These are phyloP conservation scores for Alca torda DNA, from an alignment of 2,797 vertebrate genomes.

Conservation along the genomic window DNA sequence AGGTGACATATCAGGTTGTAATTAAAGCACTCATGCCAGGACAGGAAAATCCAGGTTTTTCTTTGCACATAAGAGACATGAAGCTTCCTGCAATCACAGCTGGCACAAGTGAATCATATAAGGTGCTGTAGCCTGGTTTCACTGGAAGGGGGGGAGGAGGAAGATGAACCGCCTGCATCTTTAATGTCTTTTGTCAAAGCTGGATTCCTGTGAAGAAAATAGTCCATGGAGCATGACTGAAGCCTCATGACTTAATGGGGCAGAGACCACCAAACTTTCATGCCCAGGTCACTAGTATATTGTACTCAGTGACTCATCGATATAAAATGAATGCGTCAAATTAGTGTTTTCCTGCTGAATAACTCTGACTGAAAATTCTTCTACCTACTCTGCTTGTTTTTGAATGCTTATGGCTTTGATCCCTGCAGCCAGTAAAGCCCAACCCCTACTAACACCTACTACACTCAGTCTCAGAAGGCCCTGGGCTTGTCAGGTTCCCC, in stretches of 20 bases:
- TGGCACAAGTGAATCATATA: not conserved
- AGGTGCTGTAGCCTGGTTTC: not conserved
- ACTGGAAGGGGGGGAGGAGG: not conserved
- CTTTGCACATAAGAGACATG: not conserved
- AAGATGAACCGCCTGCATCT: not conserved
- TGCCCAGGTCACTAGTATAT: not conserved
- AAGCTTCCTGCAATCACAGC: not conserved
- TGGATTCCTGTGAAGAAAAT: not conserved
- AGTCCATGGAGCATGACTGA: not conserved
- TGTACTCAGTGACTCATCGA: not conserved
- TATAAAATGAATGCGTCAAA: not conserved
- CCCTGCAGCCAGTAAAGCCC: not conserved
- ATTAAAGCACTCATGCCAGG: not conserved
- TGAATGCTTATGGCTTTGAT: not conserved
- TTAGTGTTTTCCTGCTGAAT: not conserved
- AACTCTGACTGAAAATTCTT: not conserved
- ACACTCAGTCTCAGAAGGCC: not conserved
- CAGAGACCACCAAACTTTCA: not conserved
- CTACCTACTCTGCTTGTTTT: not conserved
- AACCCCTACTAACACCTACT: not conserved
- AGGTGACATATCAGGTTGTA: not conserved
- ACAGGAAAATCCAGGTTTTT: not conserved
- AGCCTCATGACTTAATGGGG: not conserved
- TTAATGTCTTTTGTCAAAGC: not conserved
- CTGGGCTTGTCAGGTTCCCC: not conserved